Percentiles rank a stretch among this genome's conserved stretches.
phyloP scores from a whole-genome alignment of 2,888 invertebrate genomes.

The Parnassius smintheus region DNA sequence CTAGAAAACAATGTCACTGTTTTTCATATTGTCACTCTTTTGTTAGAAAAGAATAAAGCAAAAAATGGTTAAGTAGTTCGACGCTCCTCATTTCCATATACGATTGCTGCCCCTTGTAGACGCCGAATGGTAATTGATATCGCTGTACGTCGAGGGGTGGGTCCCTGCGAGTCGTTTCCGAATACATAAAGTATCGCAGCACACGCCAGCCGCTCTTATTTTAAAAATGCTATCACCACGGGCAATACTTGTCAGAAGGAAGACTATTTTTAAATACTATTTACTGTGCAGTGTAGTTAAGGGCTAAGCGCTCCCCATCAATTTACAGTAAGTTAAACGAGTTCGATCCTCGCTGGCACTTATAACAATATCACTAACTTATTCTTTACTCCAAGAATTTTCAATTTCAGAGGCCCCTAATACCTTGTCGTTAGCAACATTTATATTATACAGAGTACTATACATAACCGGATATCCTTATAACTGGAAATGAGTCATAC shows the following conservation, averaged over 20 bases:
- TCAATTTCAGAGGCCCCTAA: no score
- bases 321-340: no score
- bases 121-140: constrained; percentile 14
- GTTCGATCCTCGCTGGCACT: no score
- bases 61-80: constrained; percentile 3
- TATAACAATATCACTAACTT: no score
- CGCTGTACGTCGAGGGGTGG: background rate
- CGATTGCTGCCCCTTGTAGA: constrained; percentile 13
- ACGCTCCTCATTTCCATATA: constrained; percentile 20
- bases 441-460: no score
- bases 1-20: no score
- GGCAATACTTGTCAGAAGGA: background rate
- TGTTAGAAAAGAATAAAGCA: background rate
- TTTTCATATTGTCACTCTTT: no score
- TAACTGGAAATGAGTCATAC: no score
- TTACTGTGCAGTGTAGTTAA: background rate
- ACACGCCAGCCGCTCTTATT: constrained; percentile 1
- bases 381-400: no score
- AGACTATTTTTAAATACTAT: background rate
- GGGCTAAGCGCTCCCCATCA: no score
- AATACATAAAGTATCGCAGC: background rate
- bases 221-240: background rate
- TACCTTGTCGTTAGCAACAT: no score
- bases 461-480: no score
- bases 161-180: background rate